Evolutionary conservation across 2,113 vertebrate genomes (phyloP).

Genomic region (Ptilonorhynchus violaceus): DNA sequence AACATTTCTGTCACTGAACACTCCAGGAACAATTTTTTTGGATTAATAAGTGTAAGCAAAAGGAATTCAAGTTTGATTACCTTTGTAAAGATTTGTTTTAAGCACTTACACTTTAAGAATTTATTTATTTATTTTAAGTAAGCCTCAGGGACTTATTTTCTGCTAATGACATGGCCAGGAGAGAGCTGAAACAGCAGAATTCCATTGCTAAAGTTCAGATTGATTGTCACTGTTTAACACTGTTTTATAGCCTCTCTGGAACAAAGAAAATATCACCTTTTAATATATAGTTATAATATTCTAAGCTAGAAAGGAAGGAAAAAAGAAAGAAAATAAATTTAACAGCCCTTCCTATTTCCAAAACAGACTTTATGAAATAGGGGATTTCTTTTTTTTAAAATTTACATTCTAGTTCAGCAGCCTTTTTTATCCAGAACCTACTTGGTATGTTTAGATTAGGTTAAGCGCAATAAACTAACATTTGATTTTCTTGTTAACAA

Average conservation of each 20-base stretch:
- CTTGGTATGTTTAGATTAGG: not conserved
- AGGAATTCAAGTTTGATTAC: constrained; percentile 23
- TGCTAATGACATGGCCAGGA: constrained; percentile 35
- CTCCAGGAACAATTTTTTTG: not conserved
- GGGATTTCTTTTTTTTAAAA: not conserved
- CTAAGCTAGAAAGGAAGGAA: not conserved
- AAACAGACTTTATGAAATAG: not conserved
- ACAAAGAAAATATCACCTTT: constrained; percentile 52
- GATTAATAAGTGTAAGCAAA: constrained; percentile 6
- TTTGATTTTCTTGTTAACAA: not conserved
- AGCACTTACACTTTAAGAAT: not conserved
- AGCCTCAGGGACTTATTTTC: constrained; percentile 54
- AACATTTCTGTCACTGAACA: not conserved
- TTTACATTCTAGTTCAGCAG: not conserved
- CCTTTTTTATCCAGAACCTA: not conserved
- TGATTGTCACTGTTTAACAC: constrained; percentile 9
- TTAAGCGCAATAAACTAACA: not conserved
- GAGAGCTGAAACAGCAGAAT: constrained; percentile 63
- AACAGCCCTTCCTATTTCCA: not conserved
- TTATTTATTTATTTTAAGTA: not conserved
- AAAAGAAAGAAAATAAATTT: not conserved
- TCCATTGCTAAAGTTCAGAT: constrained; percentile 36
- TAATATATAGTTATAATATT: constrained; percentile 44
- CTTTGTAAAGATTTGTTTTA: constrained; percentile 61
- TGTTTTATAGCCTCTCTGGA: constrained; percentile 34